Conservation (phyloP, 2,113 vertebrate species). For the Crotalus horridus region DNA sequence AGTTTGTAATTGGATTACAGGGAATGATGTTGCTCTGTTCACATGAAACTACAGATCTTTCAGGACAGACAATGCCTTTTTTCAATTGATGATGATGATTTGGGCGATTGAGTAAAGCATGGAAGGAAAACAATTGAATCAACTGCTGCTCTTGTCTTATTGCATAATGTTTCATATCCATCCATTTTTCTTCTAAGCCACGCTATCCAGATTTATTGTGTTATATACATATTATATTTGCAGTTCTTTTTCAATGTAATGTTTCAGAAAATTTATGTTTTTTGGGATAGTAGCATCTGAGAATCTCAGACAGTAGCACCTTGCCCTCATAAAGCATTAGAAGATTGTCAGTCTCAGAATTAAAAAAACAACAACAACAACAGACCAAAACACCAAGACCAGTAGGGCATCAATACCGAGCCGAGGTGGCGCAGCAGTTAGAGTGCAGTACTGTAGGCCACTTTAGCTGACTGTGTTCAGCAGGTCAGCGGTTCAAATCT, state of each 20-base stretch:
- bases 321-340: neutral
- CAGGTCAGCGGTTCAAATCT: too few relatives aligned
- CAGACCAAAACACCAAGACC: neutral
- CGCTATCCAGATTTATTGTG: neutral
- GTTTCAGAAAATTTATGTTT: neutral
- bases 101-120: neutral
- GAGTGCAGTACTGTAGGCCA: too few relatives aligned
- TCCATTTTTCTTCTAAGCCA: neutral
- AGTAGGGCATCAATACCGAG: neutral
- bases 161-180: neutral
- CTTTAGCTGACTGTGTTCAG: too few relatives aligned
- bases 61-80: neutral
- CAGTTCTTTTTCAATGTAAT: neutral
- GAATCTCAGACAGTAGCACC: neutral
- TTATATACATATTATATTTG: neutral
- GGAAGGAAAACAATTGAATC: constrained; percentile 2
- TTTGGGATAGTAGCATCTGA: neutral
- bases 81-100: neutral
- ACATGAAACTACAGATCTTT: neutral
- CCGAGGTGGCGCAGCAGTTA: too few relatives aligned
- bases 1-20: neutral
- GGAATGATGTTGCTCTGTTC: neutral
- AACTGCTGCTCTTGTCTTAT: neutral
- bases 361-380: neutral
- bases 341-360: neutral